Evolutionary conservation across 1,140 invertebrate species (phyloP), one percentile per base, ranked within the genome.

Genomic region (Ectropis grisescens): DNA sequence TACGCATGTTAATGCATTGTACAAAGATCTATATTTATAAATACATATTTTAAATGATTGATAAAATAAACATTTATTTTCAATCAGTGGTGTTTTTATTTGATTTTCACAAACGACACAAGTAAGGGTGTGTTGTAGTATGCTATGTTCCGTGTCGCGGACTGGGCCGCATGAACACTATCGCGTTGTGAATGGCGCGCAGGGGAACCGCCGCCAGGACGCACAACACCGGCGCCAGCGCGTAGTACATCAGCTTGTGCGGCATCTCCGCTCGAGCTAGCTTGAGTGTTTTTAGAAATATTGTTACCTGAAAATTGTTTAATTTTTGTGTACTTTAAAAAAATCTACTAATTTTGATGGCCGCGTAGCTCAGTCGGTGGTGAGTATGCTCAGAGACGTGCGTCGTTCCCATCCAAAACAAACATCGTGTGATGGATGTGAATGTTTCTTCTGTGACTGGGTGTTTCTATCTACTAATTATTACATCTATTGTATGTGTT

Each of bases 1-100:
- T 66, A 62, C 59, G 60, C 60, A 71, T 60, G 54, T 61, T 50
- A 47, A 57, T 62, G 54, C 64, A 72, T 68, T 81, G 72, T 81
- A 81, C 72, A 81, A 81, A 81, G 70, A 67, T 62, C 54, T 70
- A 75, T 80, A 78, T 75, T 72, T 80, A 78, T 75, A 62, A 71
- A 67, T n/a, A n/a, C n/a, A n/a, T 70, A 80, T 75, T 71, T 74
- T 71, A 75, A 76, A 66, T 69, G 68, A 81, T 81, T 78, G 70
- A 80, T 75, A 70, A 55, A 80, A 76, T 75, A 75, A 80, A 80
- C 58, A 61, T 75, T 72, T 80, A 75, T 74, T 75, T 75, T 76
- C 58, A 68, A 52, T 53, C 50, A 52, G 19, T 51, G 11, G 32
- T 35, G 14, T 54, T 51, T 54, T 48, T 35, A 33, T 27, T 26